Conservation (phyloP, 1,140 invertebrate species). For the Musca domestica region DNA sequence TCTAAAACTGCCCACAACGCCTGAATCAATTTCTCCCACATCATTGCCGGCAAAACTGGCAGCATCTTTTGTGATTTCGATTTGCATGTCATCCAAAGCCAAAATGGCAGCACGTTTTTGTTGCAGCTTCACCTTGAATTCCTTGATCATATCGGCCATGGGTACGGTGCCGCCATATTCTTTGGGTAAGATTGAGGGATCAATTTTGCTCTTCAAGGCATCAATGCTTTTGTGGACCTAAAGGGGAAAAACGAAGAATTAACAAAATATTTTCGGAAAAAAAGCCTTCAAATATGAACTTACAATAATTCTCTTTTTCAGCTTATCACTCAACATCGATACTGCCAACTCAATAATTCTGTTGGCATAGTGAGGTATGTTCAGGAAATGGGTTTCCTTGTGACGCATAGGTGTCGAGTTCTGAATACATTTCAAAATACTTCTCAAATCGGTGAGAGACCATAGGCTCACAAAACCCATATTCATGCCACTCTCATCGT, state of each 20-base stretch:
- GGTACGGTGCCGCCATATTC: slow-evolving; percentile 82
- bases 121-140: slow-evolving; percentile 66
- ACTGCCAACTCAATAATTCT: slow-evolving; percentile 77
- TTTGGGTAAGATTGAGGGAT: slow-evolving; percentile 74
- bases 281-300: too few relatives aligned
- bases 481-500: slow-evolving; percentile 78
- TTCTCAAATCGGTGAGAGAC: slow-evolving; percentile 74
- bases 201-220: slow-evolving; percentile 67
- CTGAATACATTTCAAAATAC: slow-evolving; percentile 76
- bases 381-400: slow-evolving; percentile 80
- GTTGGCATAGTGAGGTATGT: slow-evolving; percentile 73
- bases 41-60: slow-evolving; percentile 63
- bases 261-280: too few relatives aligned
- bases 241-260: background rate
- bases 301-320: slow-evolving; percentile 73
- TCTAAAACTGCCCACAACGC: slow-evolving; percentile 73
- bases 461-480: slow-evolving; percentile 80
- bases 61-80: slow-evolving; percentile 66
- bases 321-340: slow-evolving; percentile 76
- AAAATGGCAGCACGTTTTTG: slow-evolving; percentile 65
- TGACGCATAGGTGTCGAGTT: slow-evolving; percentile 85
- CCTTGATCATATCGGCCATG: slow-evolving; percentile 74
- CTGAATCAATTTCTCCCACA: slow-evolving; percentile 65
- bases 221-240: slow-evolving; percentile 71
- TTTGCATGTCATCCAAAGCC: slow-evolving; percentile 76